Evolutionary conservation across 2,797 vertebrate genomes (phyloP).

Genomic region (Oryzias sinensis): DNA sequence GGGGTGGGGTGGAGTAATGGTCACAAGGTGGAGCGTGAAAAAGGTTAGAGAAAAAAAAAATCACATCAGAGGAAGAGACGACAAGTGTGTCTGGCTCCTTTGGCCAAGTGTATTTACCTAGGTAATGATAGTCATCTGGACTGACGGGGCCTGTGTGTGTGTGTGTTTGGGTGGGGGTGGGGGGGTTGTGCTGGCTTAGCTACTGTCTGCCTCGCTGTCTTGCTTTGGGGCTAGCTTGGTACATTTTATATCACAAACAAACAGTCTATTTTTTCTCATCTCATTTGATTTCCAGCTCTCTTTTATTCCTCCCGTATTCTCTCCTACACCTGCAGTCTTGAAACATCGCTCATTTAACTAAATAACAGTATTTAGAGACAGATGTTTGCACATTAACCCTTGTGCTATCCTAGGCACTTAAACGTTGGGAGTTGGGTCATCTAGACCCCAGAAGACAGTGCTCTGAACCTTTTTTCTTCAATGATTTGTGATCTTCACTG

Average conservation of each 20-base stretch:
- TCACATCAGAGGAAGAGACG: constrained; percentile 61
- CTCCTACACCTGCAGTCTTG: constrained; percentile 48
- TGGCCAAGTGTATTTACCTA: constrained; percentile 77
- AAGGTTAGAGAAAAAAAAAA: constrained; percentile 60
- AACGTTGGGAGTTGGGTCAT: too few species aligned
- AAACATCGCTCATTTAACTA: too few species aligned
- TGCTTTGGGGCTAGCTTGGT: constrained; percentile 30
- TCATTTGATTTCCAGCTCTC: constrained; percentile 1
- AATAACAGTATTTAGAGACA: too few species aligned
- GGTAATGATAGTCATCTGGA: constrained; percentile 76
- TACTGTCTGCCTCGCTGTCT: constrained; percentile 49
- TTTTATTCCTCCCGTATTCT: background rate
- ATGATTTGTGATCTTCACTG: too few species aligned
- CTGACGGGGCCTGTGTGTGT: constrained; percentile 44
- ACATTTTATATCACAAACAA: constrained; percentile 41
- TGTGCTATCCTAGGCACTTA: too few species aligned
- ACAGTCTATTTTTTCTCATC: constrained; percentile 19
- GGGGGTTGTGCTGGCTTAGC: background rate
- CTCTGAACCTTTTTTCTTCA: too few species aligned
- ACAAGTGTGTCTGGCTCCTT: constrained; percentile 60
- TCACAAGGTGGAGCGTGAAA: constrained; percentile 61
- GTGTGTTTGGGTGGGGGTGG: constrained; percentile 45
- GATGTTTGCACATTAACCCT: too few species aligned
- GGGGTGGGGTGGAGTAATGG: constrained; percentile 52
- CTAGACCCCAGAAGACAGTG: too few species aligned